These are phyloP conservation scores for Phrynocephalus versicolor DNA, from an alignment of 2,113 vertebrate species.

Conservation along the genomic window DNA sequence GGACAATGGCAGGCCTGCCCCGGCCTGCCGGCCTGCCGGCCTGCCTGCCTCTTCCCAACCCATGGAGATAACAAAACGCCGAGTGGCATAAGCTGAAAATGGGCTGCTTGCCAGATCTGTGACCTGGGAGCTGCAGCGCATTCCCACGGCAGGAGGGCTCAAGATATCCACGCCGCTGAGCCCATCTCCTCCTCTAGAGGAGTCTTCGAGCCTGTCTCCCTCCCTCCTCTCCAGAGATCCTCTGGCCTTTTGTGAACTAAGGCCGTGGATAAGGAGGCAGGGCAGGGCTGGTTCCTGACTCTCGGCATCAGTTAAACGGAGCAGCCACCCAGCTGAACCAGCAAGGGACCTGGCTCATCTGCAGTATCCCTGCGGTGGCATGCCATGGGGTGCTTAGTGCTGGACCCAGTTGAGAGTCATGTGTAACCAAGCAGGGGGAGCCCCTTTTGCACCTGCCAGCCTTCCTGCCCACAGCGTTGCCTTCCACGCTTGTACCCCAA, in stretches of 20 bases:
- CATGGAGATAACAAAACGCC: background rate
- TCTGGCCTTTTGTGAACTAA: too few species aligned
- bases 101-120: background rate
- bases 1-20: background rate
- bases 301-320: too few species aligned
- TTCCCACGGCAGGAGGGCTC: too few species aligned
- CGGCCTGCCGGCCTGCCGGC: background rate
- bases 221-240: too few species aligned
- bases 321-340: background rate
- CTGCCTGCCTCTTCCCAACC: background rate
- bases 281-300: background rate
- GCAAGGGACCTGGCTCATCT: background rate
- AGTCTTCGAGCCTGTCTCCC: too few species aligned
- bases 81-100: background rate
- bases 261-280: too few species aligned
- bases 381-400: too few species aligned
- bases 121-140: background rate
- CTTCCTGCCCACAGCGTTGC: background rate
- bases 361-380: background rate
- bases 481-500: background rate
- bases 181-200: too few species aligned
- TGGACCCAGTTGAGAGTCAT: background rate
- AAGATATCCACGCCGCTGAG: too few species aligned
- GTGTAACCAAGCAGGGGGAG: too few species aligned
- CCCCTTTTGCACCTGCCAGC: too few species aligned